Conservation (phyloP, 2,113 vertebrate genomes). For the Atlantisia rogersi region DNA sequence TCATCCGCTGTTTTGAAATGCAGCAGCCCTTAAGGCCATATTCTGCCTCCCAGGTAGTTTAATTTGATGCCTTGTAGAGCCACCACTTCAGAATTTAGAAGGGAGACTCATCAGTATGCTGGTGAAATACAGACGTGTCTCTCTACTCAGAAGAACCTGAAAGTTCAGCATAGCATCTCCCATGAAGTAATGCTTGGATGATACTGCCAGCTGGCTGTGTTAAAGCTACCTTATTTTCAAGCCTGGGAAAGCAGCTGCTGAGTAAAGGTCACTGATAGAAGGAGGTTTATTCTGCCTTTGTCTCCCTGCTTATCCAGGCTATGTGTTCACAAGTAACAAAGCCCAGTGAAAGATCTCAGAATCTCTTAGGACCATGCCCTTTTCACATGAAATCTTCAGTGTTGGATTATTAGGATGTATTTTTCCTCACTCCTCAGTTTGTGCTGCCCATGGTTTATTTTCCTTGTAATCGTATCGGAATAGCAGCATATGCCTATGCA, state of each 20-base stretch:
- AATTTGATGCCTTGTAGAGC: constrained; percentile 42
- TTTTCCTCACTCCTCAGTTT: background rate
- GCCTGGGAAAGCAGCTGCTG: constrained; percentile 52
- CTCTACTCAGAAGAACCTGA: constrained; percentile 58
- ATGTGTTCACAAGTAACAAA: constrained; percentile 7
- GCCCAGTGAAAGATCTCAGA: background rate
- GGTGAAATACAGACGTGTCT: constrained; percentile 47
- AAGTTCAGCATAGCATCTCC: constrained; percentile 61
- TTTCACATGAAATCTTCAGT: background rate
- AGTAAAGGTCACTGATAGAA: constrained; percentile 34
- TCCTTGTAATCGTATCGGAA: background rate
- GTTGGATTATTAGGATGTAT: background rate
- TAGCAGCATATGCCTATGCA: background rate
- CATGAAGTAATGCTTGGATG: constrained; percentile 48
- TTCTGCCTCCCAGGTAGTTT: constrained; percentile 49
- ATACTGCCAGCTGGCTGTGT: constrained; percentile 40
- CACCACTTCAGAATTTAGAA: constrained; percentile 34
- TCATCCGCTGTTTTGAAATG: constrained; percentile 62
- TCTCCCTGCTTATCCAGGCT: constrained; percentile 10
- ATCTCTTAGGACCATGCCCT: background rate
- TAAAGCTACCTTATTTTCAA: constrained; percentile 27
- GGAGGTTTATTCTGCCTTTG: constrained; percentile 14
- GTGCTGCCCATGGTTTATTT: background rate
- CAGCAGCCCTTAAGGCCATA: constrained; percentile 50
- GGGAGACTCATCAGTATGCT: constrained; percentile 61